Percentiles rank a stretch among this genome's conserved stretches.
Evolutionary conservation across 1,140 invertebrate species (phyloP).

Genomic region (Drosophila baimaii): DNA sequence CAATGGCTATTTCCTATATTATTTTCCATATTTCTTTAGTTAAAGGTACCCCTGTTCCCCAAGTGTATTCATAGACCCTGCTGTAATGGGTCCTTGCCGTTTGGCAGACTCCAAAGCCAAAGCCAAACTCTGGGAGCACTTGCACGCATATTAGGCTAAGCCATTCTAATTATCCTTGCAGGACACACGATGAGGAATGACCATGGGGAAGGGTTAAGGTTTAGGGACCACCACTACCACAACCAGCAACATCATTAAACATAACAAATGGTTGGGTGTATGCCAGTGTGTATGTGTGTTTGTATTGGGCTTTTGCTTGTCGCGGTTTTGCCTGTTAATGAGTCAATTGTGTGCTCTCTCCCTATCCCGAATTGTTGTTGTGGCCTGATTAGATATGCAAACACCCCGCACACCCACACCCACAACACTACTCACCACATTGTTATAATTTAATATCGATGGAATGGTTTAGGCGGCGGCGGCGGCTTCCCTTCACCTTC

Average conservation of each 20-base stretch:
- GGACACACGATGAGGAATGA: conserved; percentile 1
- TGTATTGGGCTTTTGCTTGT: conserved; percentile 56
- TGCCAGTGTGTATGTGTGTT: conserved; percentile 22
- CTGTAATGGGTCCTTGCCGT: conserved; percentile 26
- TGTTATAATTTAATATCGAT: conserved; percentile 75
- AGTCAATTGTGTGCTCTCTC: conserved; percentile 71
- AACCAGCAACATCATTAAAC: conserved; percentile 66
- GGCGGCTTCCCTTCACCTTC: conserved; percentile 4
- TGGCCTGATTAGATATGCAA: conserved; percentile 68
- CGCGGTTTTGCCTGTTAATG: conserved; percentile 80
- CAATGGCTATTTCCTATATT: background rate
- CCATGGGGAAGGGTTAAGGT: conserved; percentile 13
- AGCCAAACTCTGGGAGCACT: conserved; percentile 21
- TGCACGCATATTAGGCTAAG: conserved; percentile 49
- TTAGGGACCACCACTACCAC: conserved; percentile 24
- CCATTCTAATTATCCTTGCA: conserved; percentile 55
- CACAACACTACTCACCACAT: conserved; percentile 50
- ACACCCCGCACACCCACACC: conserved; percentile 16
- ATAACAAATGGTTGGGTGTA: conserved; percentile 49
- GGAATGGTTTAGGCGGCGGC: conserved; percentile 6
- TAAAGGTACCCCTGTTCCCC: background rate
- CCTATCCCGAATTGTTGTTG: conserved; percentile 42
- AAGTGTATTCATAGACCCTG: conserved; percentile 34
- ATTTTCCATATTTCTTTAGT: no score
- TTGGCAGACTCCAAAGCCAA: conserved; percentile 1